Evolutionary conservation across 2,113 vertebrate species (phyloP).

Genomic region (Trochalopteron elliotii): DNA sequence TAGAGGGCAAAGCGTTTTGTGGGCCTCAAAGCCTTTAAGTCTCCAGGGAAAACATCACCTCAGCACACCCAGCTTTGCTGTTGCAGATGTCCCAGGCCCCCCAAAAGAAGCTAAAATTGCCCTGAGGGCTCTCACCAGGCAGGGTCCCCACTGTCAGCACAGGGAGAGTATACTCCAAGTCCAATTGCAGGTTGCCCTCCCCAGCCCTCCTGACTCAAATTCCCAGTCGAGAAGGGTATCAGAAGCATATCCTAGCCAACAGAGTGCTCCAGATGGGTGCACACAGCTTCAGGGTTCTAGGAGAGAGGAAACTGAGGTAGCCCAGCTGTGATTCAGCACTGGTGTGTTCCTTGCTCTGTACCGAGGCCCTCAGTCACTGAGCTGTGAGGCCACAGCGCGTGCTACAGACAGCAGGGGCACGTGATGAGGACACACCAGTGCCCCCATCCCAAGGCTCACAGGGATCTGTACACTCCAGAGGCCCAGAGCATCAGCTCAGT

Average conservation of each 20-base stretch:
- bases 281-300: neutral
- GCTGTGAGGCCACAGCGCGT: accelerated
- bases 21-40: neutral
- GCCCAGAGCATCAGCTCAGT: neutral
- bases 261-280: neutral
- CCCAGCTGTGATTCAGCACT: neutral
- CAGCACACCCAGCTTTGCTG: neutral
- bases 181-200: neutral
- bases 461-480: neutral
- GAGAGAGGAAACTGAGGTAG: neutral
- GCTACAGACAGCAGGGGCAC: accelerated
- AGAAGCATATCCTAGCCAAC: neutral
- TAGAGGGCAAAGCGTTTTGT: neutral
- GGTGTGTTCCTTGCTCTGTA: accelerated
- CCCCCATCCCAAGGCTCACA: accelerated
- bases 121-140: neutral
- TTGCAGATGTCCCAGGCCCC: neutral
- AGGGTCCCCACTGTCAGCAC: neutral
- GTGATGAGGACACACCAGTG: accelerated
- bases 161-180: accelerated
- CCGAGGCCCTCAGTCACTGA: neutral
- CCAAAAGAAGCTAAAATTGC: neutral
- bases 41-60: neutral
- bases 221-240: neutral
- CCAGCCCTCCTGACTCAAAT: neutral